Conservation (phyloP, 2,113 vertebrate genomes). For the Sebastes fasciatus region DNA sequence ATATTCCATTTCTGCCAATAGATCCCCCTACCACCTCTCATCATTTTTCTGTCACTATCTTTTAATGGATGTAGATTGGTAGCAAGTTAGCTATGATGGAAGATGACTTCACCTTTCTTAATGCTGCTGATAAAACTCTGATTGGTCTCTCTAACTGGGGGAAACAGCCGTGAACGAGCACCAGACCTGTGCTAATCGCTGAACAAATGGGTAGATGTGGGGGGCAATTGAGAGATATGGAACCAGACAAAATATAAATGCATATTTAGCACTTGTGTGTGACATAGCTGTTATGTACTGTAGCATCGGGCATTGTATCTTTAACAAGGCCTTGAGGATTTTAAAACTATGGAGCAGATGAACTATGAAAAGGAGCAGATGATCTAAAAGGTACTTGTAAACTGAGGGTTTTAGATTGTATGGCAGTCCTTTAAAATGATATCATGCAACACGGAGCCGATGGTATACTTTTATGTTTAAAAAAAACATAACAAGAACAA, state of each 20-base stretch:
- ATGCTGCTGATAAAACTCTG: neutral
- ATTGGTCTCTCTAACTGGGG: neutral
- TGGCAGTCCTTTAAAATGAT: neutral
- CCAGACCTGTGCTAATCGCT: neutral
- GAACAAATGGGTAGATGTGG: neutral
- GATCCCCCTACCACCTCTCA: neutral
- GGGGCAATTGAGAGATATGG: neutral
- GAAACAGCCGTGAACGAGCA: neutral
- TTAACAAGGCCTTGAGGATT: neutral
- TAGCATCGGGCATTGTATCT: neutral
- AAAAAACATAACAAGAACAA: neutral
- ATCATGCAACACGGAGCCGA: neutral
- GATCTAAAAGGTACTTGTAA: neutral
- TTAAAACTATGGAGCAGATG: neutral
- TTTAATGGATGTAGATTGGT: neutral
- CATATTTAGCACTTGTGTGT: neutral
- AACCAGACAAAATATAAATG: neutral
- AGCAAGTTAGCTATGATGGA: neutral
- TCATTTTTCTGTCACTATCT: neutral
- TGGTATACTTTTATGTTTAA: neutral
- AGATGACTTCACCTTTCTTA: neutral
- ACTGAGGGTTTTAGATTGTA: neutral
- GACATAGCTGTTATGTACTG: neutral
- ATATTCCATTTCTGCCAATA: too few relatives aligned
- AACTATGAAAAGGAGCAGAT: neutral